Evolutionary conservation across 2,113 vertebrate genomes (phyloP).

Genomic region (Strix aluco): DNA sequence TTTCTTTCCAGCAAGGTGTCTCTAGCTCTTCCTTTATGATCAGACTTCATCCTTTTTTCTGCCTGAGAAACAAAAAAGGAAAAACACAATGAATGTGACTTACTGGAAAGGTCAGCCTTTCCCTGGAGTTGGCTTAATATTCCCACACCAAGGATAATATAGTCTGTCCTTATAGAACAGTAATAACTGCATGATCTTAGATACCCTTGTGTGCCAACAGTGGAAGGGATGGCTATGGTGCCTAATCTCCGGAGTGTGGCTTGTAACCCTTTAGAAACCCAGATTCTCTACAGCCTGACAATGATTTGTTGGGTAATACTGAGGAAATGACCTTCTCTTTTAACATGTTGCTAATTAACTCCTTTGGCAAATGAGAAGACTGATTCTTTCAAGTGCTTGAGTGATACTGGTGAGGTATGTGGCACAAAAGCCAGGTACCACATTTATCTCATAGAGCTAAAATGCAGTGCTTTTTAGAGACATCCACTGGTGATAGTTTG

Average conservation of each 20-base stretch:
- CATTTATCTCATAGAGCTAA: rapidly evolving
- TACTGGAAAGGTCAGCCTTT: not conserved
- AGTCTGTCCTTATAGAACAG: not conserved
- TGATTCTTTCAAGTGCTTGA: not conserved
- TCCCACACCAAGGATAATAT: not conserved
- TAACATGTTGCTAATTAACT: rapidly evolving
- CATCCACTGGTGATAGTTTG: rapidly evolving
- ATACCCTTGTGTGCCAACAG: not conserved
- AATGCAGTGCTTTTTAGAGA: not conserved
- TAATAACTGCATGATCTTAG: not conserved
- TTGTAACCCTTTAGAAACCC: not conserved
- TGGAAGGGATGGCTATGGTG: not conserved
- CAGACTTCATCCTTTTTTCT: not conserved
- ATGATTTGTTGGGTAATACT: not conserved
- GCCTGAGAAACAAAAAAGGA: not conserved
- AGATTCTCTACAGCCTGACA: not conserved
- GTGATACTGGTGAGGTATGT: not conserved
- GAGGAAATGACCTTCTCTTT: not conserved
- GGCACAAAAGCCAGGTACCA: not conserved
- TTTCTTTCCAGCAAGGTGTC: not conserved
- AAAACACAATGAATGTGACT: not conserved
- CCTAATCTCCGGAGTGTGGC: not conserved
- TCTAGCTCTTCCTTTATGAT: not conserved
- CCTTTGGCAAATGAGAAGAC: not conserved
- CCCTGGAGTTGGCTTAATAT: not conserved